phyloP scores from a whole-genome alignment of 1,140 invertebrate species.

The Tenebrio molitor region DNA sequence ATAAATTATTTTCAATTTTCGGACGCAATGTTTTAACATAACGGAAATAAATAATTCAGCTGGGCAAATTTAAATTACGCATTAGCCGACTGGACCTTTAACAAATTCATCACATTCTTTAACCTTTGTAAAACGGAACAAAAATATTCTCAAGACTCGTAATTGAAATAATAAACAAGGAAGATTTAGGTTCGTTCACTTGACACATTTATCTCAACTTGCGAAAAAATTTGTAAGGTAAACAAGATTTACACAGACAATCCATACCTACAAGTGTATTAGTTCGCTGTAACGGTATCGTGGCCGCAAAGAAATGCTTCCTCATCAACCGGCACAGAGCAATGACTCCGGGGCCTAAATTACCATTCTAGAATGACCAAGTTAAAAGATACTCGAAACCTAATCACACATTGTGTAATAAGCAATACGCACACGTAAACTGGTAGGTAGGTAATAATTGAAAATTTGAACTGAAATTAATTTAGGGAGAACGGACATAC shows the following conservation, averaged over 20 bases:
- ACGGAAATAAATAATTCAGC: too few species aligned
- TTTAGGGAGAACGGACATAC: too few species aligned
- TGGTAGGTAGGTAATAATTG: background rate
- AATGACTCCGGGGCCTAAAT: slow-evolving; percentile 43
- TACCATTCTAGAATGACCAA: slow-evolving; percentile 37
- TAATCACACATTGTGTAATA: slow-evolving; percentile 25
- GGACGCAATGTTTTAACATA: too few species aligned
- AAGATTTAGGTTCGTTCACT: background rate
- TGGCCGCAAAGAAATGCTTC: slow-evolving; percentile 49
- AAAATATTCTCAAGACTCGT: too few species aligned
- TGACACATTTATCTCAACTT: slow-evolving; percentile 23
- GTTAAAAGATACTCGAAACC: slow-evolving; percentile 36
- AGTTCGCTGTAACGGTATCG: slow-evolving; percentile 49
- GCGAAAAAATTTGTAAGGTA: slow-evolving; percentile 34
- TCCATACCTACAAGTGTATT: slow-evolving; percentile 42
- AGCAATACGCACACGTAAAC: slow-evolving; percentile 17
- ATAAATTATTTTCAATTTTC: too few species aligned
- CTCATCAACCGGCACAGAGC: slow-evolving; percentile 45
- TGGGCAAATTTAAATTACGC: too few species aligned
- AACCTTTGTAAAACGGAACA: too few species aligned
- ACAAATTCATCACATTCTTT: too few species aligned
- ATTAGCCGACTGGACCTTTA: too few species aligned
- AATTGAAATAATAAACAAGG: slow-evolving; percentile 5
- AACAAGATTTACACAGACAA: slow-evolving; percentile 39
- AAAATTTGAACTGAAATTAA: slow-evolving; percentile 13